Evolutionary conservation across 2,797 vertebrate genomes (phyloP).

Genomic region (Pipistrellus pipistrellus): DNA sequence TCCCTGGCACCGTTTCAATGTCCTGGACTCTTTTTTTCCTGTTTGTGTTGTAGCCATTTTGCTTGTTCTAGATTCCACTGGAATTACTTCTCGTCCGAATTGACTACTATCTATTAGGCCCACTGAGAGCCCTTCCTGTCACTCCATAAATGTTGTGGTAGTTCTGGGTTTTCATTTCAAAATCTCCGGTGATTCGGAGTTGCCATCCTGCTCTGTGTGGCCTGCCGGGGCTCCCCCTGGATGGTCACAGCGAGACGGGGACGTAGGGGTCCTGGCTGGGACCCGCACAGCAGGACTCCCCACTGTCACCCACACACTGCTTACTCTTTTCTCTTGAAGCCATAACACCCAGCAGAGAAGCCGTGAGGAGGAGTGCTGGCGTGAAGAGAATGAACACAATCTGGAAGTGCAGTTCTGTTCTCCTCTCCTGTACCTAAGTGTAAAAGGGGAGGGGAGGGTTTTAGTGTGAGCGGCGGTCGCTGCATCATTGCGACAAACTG

Average conservation of each 20-base stretch:
- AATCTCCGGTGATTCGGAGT: slow-evolving; percentile 8
- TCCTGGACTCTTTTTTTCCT: background rate
- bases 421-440: background rate
- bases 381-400: background rate
- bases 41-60: slow-evolving; percentile 8
- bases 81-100: slow-evolving; percentile 7
- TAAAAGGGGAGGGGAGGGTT: background rate
- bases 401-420: background rate
- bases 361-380: background rate
- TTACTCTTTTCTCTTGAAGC: background rate
- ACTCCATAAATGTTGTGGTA: background rate
- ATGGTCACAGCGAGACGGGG: fast-evolving
- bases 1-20: background rate
- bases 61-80: slow-evolving; percentile 54
- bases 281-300: background rate
- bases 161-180: slow-evolving; percentile 62
- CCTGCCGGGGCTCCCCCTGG: background rate
- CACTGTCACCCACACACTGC: background rate
- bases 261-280: background rate
- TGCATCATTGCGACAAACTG: background rate
- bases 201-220: background rate
- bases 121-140: background rate
- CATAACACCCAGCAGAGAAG: background rate
- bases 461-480: background rate
- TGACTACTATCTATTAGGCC: background rate